Conservation (phyloP, 2,888 invertebrate species). For the Drosophila pseudotalamancana region DNA sequence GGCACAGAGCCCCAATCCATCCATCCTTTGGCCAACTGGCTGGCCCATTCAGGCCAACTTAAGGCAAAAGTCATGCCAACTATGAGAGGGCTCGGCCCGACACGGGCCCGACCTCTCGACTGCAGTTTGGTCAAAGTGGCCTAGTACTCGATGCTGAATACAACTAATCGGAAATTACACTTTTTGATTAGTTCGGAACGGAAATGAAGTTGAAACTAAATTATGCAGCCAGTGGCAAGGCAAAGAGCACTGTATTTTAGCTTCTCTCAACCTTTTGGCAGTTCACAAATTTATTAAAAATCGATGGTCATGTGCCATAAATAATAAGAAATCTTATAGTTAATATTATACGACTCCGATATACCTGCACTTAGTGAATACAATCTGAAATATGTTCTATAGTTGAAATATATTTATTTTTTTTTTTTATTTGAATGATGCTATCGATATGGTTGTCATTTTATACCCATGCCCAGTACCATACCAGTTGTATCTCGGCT, state of each 20-base stretch:
- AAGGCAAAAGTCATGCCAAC: conserved; percentile 49
- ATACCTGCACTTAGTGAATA: not conserved
- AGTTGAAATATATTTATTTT: not conserved
- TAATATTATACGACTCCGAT: conserved; percentile 3
- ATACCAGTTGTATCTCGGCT: not conserved
- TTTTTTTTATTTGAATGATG: not conserved
- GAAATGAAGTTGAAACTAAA: conserved; percentile 85
- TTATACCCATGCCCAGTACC: not conserved
- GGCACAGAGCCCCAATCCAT: conserved; percentile 17
- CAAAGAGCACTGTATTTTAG: conserved; percentile 38
- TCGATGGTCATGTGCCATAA: conserved; percentile 67
- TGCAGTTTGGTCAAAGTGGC: conserved; percentile 41
- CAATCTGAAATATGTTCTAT: not conserved
- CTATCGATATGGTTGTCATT: not conserved
- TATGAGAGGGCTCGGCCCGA: conserved; percentile 35
- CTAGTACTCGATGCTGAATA: conserved; percentile 71
- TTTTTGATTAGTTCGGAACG: conserved; percentile 85
- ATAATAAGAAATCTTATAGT: conserved; percentile 51
- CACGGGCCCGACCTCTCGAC: conserved; percentile 1
- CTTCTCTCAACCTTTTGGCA: conserved; percentile 37
- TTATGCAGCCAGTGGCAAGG: conserved; percentile 74
- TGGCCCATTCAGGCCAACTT: conserved; percentile 43
- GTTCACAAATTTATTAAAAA: conserved; percentile 74
- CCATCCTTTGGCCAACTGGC: conserved; percentile 7
- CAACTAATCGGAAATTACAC: conserved; percentile 84